Percentiles rank a stretch among this genome's conserved stretches.
These are phyloP conservation scores for Nomada ferruginata DNA, from an alignment of 2,888 invertebrate species.

Conservation along the genomic window DNA sequence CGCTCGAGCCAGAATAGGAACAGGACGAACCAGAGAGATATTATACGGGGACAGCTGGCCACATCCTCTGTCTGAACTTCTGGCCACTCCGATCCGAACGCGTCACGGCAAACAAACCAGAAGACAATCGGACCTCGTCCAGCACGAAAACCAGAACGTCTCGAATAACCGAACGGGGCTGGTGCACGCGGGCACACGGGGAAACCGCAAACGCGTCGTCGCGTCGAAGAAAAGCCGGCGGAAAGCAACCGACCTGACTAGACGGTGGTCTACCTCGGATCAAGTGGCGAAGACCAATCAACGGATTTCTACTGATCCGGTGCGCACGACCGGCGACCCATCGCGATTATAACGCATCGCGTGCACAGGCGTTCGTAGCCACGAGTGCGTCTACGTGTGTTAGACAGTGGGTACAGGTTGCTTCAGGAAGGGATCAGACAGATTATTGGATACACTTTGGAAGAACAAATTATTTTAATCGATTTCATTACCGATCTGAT, in stretches of 20 bases:
- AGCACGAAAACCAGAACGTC: slow-evolving; percentile 54
- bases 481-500: too few species aligned
- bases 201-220: slow-evolving; percentile 64
- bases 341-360: slow-evolving; percentile 78
- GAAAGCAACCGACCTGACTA: slow-evolving; percentile 35
- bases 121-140: slow-evolving; percentile 60
- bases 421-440: slow-evolving; percentile 18
- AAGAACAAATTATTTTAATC: neutral
- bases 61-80: too few species aligned
- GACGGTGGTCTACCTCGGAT: slow-evolving; percentile 64
- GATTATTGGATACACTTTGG: neutral
- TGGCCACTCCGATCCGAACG: neutral
- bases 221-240: slow-evolving; percentile 33
- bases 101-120: slow-evolving; percentile 54
- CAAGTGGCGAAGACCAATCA: slow-evolving; percentile 80
- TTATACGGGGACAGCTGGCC: neutral
- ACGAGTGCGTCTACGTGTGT: neutral
- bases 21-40: neutral
- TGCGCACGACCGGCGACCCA: slow-evolving; percentile 74
- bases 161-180: slow-evolving; percentile 60
- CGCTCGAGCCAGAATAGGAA: neutral
- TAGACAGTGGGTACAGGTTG: slow-evolving; percentile 24
- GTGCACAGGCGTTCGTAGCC: slow-evolving; percentile 42
- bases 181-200: slow-evolving; percentile 16
- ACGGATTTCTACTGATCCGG: slow-evolving; percentile 78